Percentiles rank a stretch among this genome's conserved stretches.
phyloP scores from a whole-genome alignment of 2,113 vertebrate genomes.

The Trogon melanurus region DNA sequence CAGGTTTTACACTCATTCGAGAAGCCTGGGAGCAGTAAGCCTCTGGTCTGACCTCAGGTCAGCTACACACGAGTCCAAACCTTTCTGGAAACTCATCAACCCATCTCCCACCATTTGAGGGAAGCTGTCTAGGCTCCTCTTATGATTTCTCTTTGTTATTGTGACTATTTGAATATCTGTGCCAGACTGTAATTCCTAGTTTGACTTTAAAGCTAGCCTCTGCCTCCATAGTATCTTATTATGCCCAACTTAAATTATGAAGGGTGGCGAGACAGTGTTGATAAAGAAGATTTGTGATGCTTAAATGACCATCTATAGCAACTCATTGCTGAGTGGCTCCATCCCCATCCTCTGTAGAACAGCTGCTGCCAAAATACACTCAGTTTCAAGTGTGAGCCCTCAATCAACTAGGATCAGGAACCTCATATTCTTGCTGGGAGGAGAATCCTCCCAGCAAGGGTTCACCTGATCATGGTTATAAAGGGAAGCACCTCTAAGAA shows the following conservation, averaged over 20 bases:
- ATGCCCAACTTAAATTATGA: neutral
- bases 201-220: neutral
- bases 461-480: neutral
- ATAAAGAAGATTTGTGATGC: constrained; percentile 17
- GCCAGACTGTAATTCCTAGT: neutral
- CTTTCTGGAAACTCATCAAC: neutral
- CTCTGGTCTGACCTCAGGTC: neutral
- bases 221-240: neutral
- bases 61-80: neutral
- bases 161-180: neutral
- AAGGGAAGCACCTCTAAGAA: neutral
- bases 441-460: neutral
- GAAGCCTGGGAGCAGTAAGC: neutral
- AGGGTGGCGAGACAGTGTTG: neutral
- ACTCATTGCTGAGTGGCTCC: neutral
- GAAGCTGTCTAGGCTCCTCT: neutral
- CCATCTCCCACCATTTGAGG: neutral
- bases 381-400: neutral
- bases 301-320: neutral
- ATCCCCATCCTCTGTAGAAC: neutral
- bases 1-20: neutral
- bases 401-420: neutral
- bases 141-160: neutral
- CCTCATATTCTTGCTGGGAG: neutral
- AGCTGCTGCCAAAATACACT: neutral